Evolutionary conservation across 2,797 vertebrate genomes (phyloP), one percentile per base, ranked within the genome.

Genomic region (Crenichthys baileyi): DNA sequence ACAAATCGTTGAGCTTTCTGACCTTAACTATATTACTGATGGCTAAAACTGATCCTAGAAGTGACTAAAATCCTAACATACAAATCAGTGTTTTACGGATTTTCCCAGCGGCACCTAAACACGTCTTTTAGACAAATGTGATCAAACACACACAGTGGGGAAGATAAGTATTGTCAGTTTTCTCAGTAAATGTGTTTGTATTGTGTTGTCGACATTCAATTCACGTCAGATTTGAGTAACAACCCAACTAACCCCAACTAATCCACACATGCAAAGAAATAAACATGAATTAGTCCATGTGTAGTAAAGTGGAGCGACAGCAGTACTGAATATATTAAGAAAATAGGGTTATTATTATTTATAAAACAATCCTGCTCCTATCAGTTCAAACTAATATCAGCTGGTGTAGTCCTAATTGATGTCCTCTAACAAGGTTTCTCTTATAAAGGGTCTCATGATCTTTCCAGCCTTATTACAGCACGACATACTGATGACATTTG

Each of bases 11-110:
- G 77, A 50, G 72, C 56, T 79, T 83, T 88, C 77, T 92, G 87
- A 93, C 83, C 85, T 80, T 68, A 55, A 90, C 74, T 90, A 79
- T 82, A 84, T 87, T 24, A 9, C n/a, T 82, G 73, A 82, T 73
- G 77, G 85, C 78, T 78, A 73, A 80, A 85, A 82, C 44, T 79
- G 31, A 53, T 86, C 60, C 65, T 77, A n/a, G 84, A 85, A 56
- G 56, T 26, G 31, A 86, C 75, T 58, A 61, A 61, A 11, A 5
- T 61, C 24, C 13, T 18, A 48, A 72, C 60, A 56, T 31, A 39
- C 18, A 31, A 56, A 73, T 36, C 71, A 72, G 44, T 36, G 55
- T 74, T 75, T 56, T 58, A 46, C 31, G 9, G 61, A 56, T 31
- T 15, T 20, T 72, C 12, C 60, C 72, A 48, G 48, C 75, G 65